Evolutionary conservation across 2,797 vertebrate genomes (phyloP).

Genomic region (Brachyalestes nurse): DNA sequence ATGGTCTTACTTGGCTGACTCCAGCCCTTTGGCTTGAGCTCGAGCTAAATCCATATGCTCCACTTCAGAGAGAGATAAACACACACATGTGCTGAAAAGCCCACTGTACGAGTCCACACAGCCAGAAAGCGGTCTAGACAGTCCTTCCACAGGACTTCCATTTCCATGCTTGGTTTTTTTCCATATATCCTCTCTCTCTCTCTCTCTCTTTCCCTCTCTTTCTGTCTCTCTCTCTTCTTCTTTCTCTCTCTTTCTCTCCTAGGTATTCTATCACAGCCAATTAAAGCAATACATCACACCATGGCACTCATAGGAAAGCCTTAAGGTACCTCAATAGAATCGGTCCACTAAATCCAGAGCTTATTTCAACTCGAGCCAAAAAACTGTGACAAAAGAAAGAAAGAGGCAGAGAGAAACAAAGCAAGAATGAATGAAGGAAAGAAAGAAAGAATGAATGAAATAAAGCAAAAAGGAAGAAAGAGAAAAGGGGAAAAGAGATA

Average conservation of each 20-base stretch:
- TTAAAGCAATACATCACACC: conserved; percentile 64
- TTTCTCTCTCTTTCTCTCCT: neutral
- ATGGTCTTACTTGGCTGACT: neutral
- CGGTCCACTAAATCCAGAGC: conserved; percentile 27
- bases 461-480: neutral
- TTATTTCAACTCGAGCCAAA: conserved; percentile 23
- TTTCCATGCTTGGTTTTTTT: conserved; percentile 64
- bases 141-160: conserved; percentile 62
- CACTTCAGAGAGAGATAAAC: conserved; percentile 74
- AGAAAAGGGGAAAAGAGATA: neutral
- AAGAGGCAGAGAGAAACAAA: conserved; percentile 6
- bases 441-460: neutral
- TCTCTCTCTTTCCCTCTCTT: neutral
- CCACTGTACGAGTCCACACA: conserved; percentile 56
- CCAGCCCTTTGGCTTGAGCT: neutral
- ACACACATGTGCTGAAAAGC: conserved; percentile 73
- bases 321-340: conserved; percentile 26
- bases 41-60: conserved; percentile 61
- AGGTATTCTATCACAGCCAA: conserved; percentile 43
- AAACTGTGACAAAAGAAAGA: neutral
- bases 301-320: conserved; percentile 24
- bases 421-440: neutral
- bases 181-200: conserved; percentile 11
- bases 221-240: neutral
- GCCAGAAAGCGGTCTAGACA: conserved; percentile 68